Evolutionary conservation across 2,113 vertebrate genomes (phyloP), one percentile per base, ranked within the genome.

Genomic region (Neoarius graeffei): DNA sequence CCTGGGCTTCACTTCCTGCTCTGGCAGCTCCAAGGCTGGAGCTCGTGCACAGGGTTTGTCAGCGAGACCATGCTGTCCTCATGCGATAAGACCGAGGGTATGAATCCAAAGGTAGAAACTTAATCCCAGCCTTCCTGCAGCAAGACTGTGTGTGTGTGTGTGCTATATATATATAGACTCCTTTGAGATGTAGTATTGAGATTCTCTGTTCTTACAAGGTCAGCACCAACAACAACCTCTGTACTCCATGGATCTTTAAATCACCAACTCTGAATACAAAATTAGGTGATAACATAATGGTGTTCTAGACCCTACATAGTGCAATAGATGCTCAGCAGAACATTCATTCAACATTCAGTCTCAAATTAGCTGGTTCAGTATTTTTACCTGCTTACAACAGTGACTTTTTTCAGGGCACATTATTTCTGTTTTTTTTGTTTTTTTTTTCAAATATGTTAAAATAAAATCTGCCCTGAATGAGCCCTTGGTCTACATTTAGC

Each of bases 81-180:
- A 85, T 90, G 90, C 88, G 89, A 91, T 92, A 91, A 92, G 90
- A 91, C 77, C 54, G 77, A 87, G 85, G 89, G 89, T 88, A 83
- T 57, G 86, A 90, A 85, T 88, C 85, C 87, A 90, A 83, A 54
- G 85, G 85, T 87, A 89, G 85, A 82, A 88, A 91, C 86, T 90
- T 88, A 90, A 90, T 91, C 89, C 85, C 20, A 85, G 60, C 71
- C 83, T 83, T 85, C 89, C 86, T 89, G 62, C 87, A 85, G 85
- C 87, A 76, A 84, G 74, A 35, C 30, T 77, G 11, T 71, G 71
- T 73, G 73, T 74, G 35, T 35, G 35, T 35, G 35, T 35, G 35
- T 73, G 74, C 54, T 30, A 30, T 30, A 30, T 30, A 30, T 30
- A 30, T 73, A 73, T 73, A 48, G 42, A 50, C 8, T 20, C 19